Base-by-base conservation (phyloP, 2,888 invertebrate species). In the Caenorhabditis auriculariae region DNA sequence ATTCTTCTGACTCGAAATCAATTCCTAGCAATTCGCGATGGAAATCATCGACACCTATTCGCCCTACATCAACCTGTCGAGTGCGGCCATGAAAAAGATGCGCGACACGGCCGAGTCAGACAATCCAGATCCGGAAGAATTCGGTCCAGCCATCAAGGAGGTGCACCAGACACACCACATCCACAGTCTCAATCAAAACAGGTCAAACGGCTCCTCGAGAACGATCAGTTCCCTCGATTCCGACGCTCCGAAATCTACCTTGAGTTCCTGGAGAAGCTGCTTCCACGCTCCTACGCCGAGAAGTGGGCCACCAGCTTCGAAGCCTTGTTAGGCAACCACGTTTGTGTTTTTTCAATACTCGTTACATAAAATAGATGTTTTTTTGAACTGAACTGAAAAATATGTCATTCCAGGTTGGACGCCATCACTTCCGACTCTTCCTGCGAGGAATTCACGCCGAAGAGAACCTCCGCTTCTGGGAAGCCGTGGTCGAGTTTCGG, bases 401-500 rank as follows among this genome's bases (percentile, higher is more conserved):
- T 21, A 21, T 24, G 39, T n/a, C 37, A 23, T 23, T 19, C n/a
- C 49, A 76, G 72, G 77, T 80, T 19, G 80, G 80, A 12, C 72
- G 80, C 3, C 77, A 78, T 53, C 75, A 78, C 48, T 80, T 80
- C 55, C 77, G 80, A 3, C 60, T 74, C 35, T 80, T 71, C 58
- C 60, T 80, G 28, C 74, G 73, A 44, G 54, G 61, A n/a, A 77
- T 80, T 39, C 78, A 78, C 35, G 79, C 80, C 27, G 80, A 80
- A 51, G 80, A 80, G 58, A 80, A 80, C 44, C 69, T 80, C 2
- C 71, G 76, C 43, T 80, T 80, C 58, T 80, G 80, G 80, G 80
- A 78, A 59, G 65, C 66, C 15, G 70, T 69, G 28, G 66, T 69
- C 35, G 75, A 77, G 49, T 77, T 73, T 47, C 60, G 72, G 23